A percentile compares a stretch with the other conserved stretches of the same genome.
These are phyloP conservation scores for Zosterops lateralis DNA, from an alignment of 2,113 vertebrate genomes.

Conservation along the genomic window DNA sequence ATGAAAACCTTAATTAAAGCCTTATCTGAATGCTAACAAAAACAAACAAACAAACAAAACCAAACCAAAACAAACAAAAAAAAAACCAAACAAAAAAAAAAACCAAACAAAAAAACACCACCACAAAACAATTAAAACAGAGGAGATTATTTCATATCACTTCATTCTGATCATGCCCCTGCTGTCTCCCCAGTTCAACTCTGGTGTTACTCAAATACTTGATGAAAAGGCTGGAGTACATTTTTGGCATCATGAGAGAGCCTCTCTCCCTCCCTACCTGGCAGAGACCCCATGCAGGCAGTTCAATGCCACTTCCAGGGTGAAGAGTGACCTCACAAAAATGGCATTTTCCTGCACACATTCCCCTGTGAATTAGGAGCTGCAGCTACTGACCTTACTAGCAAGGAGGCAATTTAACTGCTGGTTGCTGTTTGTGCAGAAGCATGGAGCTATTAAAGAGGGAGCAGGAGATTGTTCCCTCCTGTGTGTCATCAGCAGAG, in stretches of 20 bases:
- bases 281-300: background rate
- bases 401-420: background rate
- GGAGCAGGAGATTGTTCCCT: background rate
- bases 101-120: fast-evolving
- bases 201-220: fast-evolving
- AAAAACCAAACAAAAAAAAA: background rate
- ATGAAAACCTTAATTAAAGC: background rate
- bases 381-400: background rate
- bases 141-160: background rate
- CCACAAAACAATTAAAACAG: background rate
- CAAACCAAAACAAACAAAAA: background rate
- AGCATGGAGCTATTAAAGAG: background rate
- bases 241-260: background rate
- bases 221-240: background rate
- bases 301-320: background rate
- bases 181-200: background rate
- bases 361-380: background rate
- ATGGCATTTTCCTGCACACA: background rate
- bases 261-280: background rate
- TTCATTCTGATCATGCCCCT: background rate
- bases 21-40: conserved; percentile 1
- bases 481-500: background rate
- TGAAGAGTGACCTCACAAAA: background rate
- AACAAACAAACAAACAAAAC: background rate
- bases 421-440: background rate